Percentiles rank a stretch among this genome's conserved stretches.
phyloP scores from a whole-genome alignment of 1,140 invertebrate species.

The Andricus grossulariae region DNA sequence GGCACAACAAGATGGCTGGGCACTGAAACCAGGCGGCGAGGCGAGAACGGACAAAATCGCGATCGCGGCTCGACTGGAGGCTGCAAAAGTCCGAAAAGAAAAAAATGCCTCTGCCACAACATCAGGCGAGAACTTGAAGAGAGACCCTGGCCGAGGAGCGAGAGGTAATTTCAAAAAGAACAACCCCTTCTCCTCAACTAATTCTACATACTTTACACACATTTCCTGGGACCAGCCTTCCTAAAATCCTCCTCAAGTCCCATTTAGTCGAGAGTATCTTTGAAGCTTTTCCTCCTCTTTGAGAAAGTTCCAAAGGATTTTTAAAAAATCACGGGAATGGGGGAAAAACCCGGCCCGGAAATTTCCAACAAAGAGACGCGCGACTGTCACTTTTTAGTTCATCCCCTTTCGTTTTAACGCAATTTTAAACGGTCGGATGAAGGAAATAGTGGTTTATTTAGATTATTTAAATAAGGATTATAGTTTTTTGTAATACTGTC shows the following conservation, averaged over 20 bases:
- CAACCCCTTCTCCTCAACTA: too few species aligned
- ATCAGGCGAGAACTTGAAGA: constrained; percentile 43
- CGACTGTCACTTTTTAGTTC: background rate
- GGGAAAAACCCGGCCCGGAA: constrained; percentile 1
- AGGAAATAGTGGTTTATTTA: too few species aligned
- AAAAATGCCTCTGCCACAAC: constrained; percentile 55
- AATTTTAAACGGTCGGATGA: too few species aligned
- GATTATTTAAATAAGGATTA: too few species aligned
- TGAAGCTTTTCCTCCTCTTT: too few species aligned
- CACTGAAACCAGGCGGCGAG: constrained; percentile 50
- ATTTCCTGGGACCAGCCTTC: too few species aligned
- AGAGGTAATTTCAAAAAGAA: constrained; percentile 56
- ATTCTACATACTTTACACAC: too few species aligned
- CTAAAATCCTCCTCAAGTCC: too few species aligned
- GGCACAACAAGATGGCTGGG: constrained; percentile 66
- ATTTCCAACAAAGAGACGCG: background rate
- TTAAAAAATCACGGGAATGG: background rate
- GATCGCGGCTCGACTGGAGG: constrained; percentile 42
- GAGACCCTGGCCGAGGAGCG: constrained; percentile 66
- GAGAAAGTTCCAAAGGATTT: too few species aligned
- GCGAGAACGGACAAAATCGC: constrained; percentile 43
- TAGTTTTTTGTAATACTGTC: too few species aligned
- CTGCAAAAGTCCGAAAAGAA: constrained; percentile 53
- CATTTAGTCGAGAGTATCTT: too few species aligned
- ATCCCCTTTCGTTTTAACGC: too few species aligned